phyloP scores from a whole-genome alignment of 2,113 vertebrate species.

The Pipa parva region DNA sequence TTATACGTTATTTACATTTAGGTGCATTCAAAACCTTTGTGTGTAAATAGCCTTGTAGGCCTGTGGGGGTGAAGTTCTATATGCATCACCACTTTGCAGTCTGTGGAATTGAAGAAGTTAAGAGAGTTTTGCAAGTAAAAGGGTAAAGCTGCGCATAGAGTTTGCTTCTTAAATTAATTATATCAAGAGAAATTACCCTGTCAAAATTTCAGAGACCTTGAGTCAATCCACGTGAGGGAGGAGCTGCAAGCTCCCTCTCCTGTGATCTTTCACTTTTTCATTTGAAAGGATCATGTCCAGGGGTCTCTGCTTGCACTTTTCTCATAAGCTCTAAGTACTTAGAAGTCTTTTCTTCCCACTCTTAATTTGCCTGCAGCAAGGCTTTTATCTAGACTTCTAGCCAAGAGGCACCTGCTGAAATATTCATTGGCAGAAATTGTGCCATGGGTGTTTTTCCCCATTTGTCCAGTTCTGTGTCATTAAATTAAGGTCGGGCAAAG shows the following conservation, averaged over 20 bases:
- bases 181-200: background rate
- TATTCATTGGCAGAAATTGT: conserved; percentile 72
- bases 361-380: conserved; percentile 72
- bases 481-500: conserved; percentile 54
- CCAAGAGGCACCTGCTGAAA: conserved; percentile 75
- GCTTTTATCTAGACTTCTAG: conserved; percentile 75
- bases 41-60: too few species aligned
- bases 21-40: too few species aligned
- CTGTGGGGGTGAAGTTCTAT: too few species aligned
- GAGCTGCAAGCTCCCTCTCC: conserved; percentile 46
- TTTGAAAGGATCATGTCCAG: conserved; percentile 51
- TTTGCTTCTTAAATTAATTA: background rate
- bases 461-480: conserved; percentile 67
- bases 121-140: too few species aligned
- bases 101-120: too few species aligned
- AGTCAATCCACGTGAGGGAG: conserved; percentile 43
- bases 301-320: conserved; percentile 50
- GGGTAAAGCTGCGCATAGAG: too few species aligned
- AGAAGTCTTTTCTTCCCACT: conserved; percentile 63
- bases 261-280: conserved; percentile 56
- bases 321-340: conserved; percentile 59
- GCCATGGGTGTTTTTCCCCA: conserved; percentile 65
- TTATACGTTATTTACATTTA: too few species aligned
- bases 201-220: conserved; percentile 40
- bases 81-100: too few species aligned